Base-by-base conservation (phyloP, 2,888 invertebrate genomes). In the Graphium colonna region DNA sequence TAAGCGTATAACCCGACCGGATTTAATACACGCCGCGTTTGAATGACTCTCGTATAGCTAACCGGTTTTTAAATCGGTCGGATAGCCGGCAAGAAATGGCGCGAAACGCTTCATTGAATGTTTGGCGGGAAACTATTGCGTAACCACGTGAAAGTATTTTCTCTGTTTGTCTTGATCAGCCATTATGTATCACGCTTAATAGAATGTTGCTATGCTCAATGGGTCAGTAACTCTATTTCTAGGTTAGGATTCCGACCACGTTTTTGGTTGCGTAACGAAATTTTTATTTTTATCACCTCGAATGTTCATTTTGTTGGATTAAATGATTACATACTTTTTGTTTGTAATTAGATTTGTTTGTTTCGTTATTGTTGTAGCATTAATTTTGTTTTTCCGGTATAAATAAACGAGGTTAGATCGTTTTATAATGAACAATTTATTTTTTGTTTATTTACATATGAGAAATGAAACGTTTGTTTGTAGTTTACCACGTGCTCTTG, bases 41-140 rank as follows among this genome's bases (percentile, higher is more conserved):
- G 55, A 65, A 66, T 67, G 60, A 60, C 51, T 61, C 57, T 51
- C 59, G 62, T 59, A 66, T 64, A 8, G 15, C 4, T 58, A 58
- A 60, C 77, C 67, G 62, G n/a, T 12, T 33, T 67, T 63, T 59
- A 62, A 83, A 74, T 73, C 66, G 58, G 76, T 67, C 71, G 77
- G 69, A 71, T 70, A 70, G 52, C 57, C 53, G 55, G 64, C 54
- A 68, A 61, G 71, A 80, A 81, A 83, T 82, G 82, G 84, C 87
- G 86, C 77, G 85, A 85, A 87, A 73, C 77, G 75, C 77, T 83
- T 63, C 87, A 86, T 86, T 84, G 84, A 85, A 70, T 57, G 71
- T 79, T 81, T 82, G 86, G 86, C 85, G 85, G 83, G 84, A 84
- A 79, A 63, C 61, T 58, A 61, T 84, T 85, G 69, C 77, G 74